Evolutionary conservation across 2,797 vertebrate genomes (phyloP), one percentile per base, ranked within the genome.

Genomic region (Argyrosomus regius): DNA sequence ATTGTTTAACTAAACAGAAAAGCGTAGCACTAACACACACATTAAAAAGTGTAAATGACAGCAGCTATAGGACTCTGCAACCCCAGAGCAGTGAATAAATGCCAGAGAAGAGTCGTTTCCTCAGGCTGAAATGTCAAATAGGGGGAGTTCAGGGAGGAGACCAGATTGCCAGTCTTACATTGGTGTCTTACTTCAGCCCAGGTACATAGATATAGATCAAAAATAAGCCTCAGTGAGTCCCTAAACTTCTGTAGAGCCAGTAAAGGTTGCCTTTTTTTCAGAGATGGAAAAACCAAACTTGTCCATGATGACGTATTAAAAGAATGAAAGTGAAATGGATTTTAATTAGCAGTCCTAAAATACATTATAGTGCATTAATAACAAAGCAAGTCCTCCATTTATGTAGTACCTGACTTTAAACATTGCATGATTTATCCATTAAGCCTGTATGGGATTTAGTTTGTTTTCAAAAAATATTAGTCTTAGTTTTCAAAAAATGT

Each of bases 91-190:
- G 82, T 78, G 90, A 93, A 93, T 91, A 95, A 95, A 95, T 95
- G 92, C 90, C 92, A 95, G 70, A 61, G 85, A 85, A 75, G 77
- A 92, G 91, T 90, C 87, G 87, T 92, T 92, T 93, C 89, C 86
- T 89, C 78, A 53, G 89, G 84, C 90, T 91, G 85, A 95, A 95
- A 95, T 94, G 94, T 94, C 93, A 95, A 83, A 85, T 59, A 79
- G 82, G 48, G 48, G 69, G 77, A 48, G 66, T 78, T 58, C 1
- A 18, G 52, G 59, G 64, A 80, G 77, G 83, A 75, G 74, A 88
- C 43, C 68, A 62, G 80, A 80, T 78, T 82, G 76, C 83, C 77
- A 76, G 73, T 74, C 64, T 75, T 72, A 71, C 57, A 77, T n/a
- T 11, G 59, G 61, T 63, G 50, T 85, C 78, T 89, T 59, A 73